Conservation (phyloP, 2,888 invertebrate species). For the Fabriciana adippe region DNA sequence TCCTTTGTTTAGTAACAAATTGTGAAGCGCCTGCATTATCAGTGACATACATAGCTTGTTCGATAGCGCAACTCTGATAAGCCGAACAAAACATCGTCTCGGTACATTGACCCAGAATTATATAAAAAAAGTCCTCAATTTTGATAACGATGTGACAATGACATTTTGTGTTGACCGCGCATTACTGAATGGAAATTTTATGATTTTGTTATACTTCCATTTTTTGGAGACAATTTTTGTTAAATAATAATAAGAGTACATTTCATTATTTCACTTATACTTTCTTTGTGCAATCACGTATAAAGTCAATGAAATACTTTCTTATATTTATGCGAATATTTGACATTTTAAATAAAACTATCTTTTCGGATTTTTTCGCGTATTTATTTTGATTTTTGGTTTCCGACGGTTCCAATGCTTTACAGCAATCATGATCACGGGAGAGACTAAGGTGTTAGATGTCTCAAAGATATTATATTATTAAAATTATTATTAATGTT, state of each 20-base stretch:
- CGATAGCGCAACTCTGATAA: conserved; percentile 71
- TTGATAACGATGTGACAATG: conserved; percentile 76
- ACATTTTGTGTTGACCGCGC: conserved; percentile 66
- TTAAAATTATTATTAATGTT: too few species aligned
- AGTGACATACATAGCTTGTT: conserved; percentile 74
- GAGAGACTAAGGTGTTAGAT: too few species aligned
- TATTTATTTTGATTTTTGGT: too few species aligned
- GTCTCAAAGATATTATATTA: too few species aligned
- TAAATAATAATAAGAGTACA: too few species aligned
- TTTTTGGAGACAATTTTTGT: too few species aligned
- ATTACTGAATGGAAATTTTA: conserved; percentile 30
- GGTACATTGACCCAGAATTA: conserved; percentile 82
- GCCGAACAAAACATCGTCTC: conserved; percentile 75
- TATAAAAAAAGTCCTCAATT: conserved; percentile 77
- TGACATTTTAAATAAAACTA: too few species aligned
- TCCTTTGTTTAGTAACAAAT: conserved; percentile 59
- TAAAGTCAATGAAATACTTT: too few species aligned
- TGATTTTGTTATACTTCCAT: background rate
- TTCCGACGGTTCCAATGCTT: too few species aligned
- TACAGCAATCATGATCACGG: too few species aligned
- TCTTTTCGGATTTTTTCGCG: too few species aligned
- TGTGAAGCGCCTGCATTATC: conserved; percentile 64
- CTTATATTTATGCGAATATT: too few species aligned
- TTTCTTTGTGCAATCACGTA: background rate
- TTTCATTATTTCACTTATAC: background rate